Percentiles rank a stretch among this genome's conserved stretches.
These are phyloP conservation scores for Diachrysia chrysitis DNA, from an alignment of 2,888 invertebrate species.

Conservation along the genomic window DNA sequence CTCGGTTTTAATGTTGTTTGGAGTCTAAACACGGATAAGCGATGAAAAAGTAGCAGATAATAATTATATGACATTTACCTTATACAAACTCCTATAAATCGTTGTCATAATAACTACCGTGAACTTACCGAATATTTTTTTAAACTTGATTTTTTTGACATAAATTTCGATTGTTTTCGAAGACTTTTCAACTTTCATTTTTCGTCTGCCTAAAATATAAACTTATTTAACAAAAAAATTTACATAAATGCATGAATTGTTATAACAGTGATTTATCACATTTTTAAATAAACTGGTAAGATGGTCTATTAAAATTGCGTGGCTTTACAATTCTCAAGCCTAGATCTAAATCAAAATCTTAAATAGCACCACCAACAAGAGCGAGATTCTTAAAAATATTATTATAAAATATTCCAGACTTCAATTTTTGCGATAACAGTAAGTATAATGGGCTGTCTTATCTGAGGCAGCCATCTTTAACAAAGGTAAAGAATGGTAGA, in stretches of 20 bases:
- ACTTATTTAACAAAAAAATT: too few species aligned
- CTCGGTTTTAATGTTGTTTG: conserved; percentile 13
- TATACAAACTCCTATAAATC: neutral
- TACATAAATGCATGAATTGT: too few species aligned
- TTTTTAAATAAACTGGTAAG: too few species aligned
- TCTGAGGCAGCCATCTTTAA: neutral
- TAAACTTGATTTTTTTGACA: too few species aligned
- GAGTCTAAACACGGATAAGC: neutral
- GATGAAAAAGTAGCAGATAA: neutral
- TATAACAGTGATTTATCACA: too few species aligned
- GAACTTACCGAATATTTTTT: too few species aligned
- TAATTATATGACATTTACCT: conserved; percentile 1
- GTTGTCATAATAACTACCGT: neutral
- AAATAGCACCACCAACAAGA: conserved; percentile 1
- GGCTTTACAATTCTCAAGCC: neutral
- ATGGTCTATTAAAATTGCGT: neutral
- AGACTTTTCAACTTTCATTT: too few species aligned
- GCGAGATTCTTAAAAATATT: neutral
- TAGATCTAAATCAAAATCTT: conserved; percentile 2
- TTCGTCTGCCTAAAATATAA: too few species aligned
- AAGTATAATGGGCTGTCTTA: conserved; percentile 8
- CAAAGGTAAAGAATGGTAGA: neutral
- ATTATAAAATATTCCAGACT: conserved; percentile 4
- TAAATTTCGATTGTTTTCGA: too few species aligned
- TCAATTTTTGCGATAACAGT: conserved; percentile 1